Conservation (phyloP, 2,888 invertebrate species). For the Caenorhabditis sp. region DNA sequence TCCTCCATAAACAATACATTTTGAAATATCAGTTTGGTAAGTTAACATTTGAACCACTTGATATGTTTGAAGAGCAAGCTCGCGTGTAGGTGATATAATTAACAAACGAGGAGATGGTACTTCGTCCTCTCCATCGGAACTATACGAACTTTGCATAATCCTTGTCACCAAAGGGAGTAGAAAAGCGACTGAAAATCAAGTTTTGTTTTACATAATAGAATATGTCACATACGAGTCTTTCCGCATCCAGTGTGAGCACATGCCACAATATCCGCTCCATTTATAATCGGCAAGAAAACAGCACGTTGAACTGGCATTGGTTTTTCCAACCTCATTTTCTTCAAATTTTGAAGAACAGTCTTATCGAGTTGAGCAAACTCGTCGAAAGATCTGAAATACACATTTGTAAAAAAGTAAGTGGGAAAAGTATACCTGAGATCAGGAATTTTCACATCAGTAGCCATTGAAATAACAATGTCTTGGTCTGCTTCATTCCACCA, state of each 20-base stretch:
- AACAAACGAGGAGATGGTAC: conserved; percentile 8
- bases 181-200: conserved; percentile 25
- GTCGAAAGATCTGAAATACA: conserved; percentile 15
- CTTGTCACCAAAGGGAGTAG: conserved; percentile 23
- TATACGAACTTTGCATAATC: conserved; percentile 6
- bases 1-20: conserved; percentile 26
- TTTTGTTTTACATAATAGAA: not conserved
- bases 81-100: conserved; percentile 29
- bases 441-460: not conserved
- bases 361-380: conserved; percentile 12
- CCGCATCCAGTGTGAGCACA: conserved; percentile 41
- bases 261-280: conserved; percentile 26
- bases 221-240: conserved; percentile 21
- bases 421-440: conserved; percentile 5
- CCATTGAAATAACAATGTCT: conserved; percentile 13
- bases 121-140: conserved; percentile 3
- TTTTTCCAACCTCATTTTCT: conserved; percentile 21
- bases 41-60: conserved; percentile 22
- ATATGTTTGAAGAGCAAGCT: conserved; percentile 29
- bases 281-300: conserved; percentile 19
- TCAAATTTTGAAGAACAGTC: conserved; percentile 15
- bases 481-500: conserved; percentile 18
- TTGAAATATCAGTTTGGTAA: conserved; percentile 19
- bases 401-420: not conserved
- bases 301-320: conserved; percentile 32